Base-by-base conservation (phyloP, 1,140 invertebrate species). In the Metaphire vulgaris region DNA sequence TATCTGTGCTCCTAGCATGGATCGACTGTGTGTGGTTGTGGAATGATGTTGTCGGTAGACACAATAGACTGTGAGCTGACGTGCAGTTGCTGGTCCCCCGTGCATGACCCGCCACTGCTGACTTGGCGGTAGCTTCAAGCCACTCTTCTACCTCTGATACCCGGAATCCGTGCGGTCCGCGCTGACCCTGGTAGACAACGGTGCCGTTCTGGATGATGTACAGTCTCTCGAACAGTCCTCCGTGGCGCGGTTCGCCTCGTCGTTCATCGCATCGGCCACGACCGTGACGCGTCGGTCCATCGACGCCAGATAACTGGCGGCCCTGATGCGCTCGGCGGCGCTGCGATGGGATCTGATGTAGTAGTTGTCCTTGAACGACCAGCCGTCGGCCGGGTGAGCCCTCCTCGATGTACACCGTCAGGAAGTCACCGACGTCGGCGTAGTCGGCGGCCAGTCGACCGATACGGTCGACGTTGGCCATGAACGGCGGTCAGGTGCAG, bases 401-500 rank as follows among this genome's bases (percentile, higher is more conserved):
- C 74, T 83, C 82, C 71, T 78, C 72, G 21, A 81, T 80, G 71
- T 82, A 82, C 29, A 82, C 68, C 2, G 78, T 66, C 29, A 81
- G 29, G 74, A 82, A 82, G 71, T 82, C 81, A 21, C 72, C 79
- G 21, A 73, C 56, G 14, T 78, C 64, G 32, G 32, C 33, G 74
- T 79, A 81, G 32, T 79, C 56, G 16, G 41, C 65, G 56, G 77
- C 78, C 16, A 82, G 16, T 74, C 74, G 29, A 66, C 76, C 78
- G 34, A 82, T 80, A 31, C 76, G 16, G 65, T 74, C 73, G 0
- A 82, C 67, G 70, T 77, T 79, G 14, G 64, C 79, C 69, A 82
- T 76, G 72, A 81, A 82, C 74, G 81, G 81, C 1, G 80, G 81
- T 82, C 81, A 82, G 76, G 78, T 80, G 33, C 81, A 81, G 73